These are phyloP conservation scores for Romanomermis culicivorax DNA, from an alignment of 2,888 invertebrate genomes.

Conservation along the genomic window DNA sequence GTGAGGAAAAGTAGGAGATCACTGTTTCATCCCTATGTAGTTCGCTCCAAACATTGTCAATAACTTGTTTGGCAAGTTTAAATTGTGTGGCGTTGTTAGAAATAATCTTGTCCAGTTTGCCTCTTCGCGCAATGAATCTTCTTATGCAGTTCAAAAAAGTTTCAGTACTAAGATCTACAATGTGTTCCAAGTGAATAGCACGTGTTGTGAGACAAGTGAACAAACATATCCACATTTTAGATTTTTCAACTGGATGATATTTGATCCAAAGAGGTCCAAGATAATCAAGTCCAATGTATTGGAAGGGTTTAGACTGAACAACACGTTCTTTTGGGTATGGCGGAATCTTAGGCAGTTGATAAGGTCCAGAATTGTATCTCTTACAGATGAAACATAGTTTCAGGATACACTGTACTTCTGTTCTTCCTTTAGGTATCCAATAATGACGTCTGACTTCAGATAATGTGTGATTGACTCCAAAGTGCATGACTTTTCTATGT, in stretches of 20 bases:
- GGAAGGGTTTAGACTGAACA: conserved; percentile 2
- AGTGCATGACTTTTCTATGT: too few species aligned
- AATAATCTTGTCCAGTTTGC: conserved; percentile 23
- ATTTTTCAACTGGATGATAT: conserved; percentile 15
- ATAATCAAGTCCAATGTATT: conserved; percentile 25
- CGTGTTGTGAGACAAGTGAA: conserved; percentile 30
- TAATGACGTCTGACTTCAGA: too few species aligned
- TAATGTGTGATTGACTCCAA: too few species aligned
- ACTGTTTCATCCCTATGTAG: not conserved
- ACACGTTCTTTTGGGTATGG: too few species aligned
- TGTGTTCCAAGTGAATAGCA: conserved; percentile 29
- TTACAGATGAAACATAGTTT: too few species aligned
- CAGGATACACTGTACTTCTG: too few species aligned
- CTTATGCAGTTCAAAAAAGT: conserved; percentile 23
- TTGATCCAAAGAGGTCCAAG: conserved; percentile 27
- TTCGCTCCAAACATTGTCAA: conserved; percentile 11
- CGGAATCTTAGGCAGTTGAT: too few species aligned
- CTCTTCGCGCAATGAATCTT: conserved; percentile 24
- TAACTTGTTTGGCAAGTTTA: conserved; percentile 25
- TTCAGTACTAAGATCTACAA: conserved; percentile 20
- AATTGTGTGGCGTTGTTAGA: conserved; percentile 32
- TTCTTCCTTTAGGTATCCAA: too few species aligned
- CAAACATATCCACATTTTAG: conserved; percentile 23
- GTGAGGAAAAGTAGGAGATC: not conserved
- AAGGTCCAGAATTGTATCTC: too few species aligned